phyloP scores from a whole-genome alignment of 2,113 vertebrate genomes.

The Callipepla squamata region DNA sequence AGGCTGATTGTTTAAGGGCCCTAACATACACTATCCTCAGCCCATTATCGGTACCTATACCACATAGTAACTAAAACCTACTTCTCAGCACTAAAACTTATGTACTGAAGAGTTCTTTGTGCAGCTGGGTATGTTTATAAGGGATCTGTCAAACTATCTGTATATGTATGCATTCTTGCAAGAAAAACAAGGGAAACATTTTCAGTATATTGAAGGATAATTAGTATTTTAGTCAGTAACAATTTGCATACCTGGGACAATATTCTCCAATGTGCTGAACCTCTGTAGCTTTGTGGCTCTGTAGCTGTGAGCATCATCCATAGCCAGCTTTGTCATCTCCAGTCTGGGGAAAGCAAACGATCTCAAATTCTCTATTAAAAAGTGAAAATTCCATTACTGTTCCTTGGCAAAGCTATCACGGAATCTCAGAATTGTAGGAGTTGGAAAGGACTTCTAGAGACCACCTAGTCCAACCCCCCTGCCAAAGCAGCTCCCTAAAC shows the following conservation, averaged over 20 bases:
- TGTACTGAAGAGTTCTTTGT: background rate
- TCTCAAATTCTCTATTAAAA: background rate
- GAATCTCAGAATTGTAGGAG: too few species aligned
- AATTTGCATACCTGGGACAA: background rate
- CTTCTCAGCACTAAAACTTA: background rate
- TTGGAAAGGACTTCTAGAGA: too few species aligned
- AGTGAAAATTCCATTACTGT: background rate
- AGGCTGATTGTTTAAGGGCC: background rate
- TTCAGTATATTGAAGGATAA: background rate
- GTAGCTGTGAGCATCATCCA: background rate
- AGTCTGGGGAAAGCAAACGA: background rate
- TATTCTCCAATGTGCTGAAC: background rate
- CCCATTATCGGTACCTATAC: background rate
- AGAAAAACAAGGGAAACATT: background rate
- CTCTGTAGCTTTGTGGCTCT: background rate
- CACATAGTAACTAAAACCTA: background rate
- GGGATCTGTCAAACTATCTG: background rate
- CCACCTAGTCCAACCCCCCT: too few species aligned
- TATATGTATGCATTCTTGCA: background rate
- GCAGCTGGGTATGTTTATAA: background rate
- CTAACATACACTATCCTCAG: fast-evolving
- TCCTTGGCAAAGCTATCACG: background rate
- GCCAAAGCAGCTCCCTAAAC: too few species aligned
- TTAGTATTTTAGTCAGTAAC: background rate
- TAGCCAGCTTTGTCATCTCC: background rate